Evolutionary conservation across 2,113 vertebrate genomes (phyloP), one percentile per base, ranked within the genome.

Genomic region (Crypturellus undulatus): DNA sequence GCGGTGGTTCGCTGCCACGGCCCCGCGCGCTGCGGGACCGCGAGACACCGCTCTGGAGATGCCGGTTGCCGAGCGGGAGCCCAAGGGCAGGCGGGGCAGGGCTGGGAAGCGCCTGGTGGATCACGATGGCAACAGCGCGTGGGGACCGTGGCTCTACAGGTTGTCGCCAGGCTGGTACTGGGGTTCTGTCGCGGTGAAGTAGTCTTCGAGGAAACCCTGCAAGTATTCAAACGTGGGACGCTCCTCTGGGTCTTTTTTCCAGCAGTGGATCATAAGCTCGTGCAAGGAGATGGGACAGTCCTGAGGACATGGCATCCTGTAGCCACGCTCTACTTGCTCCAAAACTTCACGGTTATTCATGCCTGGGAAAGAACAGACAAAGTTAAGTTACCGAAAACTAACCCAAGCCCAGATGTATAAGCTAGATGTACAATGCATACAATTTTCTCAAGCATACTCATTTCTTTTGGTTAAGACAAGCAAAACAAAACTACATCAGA

Each of bases 291-390:
- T 98, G 96, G 99, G 99, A 96, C 99, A 99, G 98, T 99, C 99
- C 97, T 98, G 98, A 38, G 99, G 99, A 92, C 98, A 98, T 2
- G 99, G 99, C 99, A 99, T 99, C 96, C 99, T 96, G 97, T 99
- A 99, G 63, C 99, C 99, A 3, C 99, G 98, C 86, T 99, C 99
- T 96, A 99, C 99, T 97, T 99, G 99, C 97, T 99, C 99, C 98
- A 99, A 96, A 78, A 99, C 99, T 97, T 99, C 99, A 7, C 99
- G 98, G 98, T 99, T 99, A 95, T 99, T 99, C 99, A 99, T 99
- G 88, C 99, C 99, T 99, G 17, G 96, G 9, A 72, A 80, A 73
- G 49, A 78, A 70, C 60, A 93, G 4, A 69, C 28, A 88, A 77
- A 22, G 34, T 63, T 87, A 49, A 89, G 52, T 63, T 12, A 77